phyloP scores from a whole-genome alignment of 2,113 vertebrate species.

The Eleginops maclovinus region DNA sequence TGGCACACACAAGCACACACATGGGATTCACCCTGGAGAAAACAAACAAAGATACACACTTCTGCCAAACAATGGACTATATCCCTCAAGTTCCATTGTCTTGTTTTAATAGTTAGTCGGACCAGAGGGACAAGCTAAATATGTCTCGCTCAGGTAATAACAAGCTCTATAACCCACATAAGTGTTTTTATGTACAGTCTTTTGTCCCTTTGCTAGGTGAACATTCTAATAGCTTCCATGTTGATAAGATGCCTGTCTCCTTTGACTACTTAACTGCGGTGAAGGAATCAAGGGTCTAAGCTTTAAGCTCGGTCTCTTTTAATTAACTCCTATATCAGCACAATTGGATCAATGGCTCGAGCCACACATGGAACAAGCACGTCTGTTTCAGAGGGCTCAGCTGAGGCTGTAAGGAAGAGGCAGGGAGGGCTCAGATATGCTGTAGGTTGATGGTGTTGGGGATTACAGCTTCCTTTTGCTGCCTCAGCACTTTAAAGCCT shows the following conservation, averaged over 20 bases:
- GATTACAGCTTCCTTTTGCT: conserved; percentile 39
- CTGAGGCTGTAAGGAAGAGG: conserved; percentile 15
- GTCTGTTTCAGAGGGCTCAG: conserved; percentile 17
- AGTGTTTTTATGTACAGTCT: background rate
- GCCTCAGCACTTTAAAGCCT: conserved; percentile 43
- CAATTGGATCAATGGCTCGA: conserved; percentile 58
- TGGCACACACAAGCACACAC: conserved; percentile 42
- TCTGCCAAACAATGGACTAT: conserved; percentile 40
- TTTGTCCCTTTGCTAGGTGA: background rate
- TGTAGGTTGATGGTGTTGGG: background rate
- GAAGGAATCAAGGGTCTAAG: conserved; percentile 43
- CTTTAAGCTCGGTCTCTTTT: conserved; percentile 50
- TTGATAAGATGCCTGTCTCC: conserved; percentile 20
- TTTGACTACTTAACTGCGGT: conserved; percentile 36
- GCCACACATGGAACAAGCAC: conserved; percentile 27
- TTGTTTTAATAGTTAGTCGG: conserved; percentile 40
- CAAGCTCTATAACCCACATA: background rate
- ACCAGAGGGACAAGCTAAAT: conserved; percentile 22
- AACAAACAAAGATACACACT: conserved; percentile 56
- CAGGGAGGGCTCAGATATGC: conserved; percentile 24
- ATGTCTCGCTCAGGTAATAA: background rate
- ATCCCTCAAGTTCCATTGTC: conserved; percentile 22
- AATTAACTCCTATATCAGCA: conserved; percentile 65
- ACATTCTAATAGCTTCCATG: background rate
- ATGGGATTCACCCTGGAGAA: conserved; percentile 53